Evolutionary conservation across 1,140 invertebrate genomes (phyloP).

Genomic region (Drosophila bipectinata): DNA sequence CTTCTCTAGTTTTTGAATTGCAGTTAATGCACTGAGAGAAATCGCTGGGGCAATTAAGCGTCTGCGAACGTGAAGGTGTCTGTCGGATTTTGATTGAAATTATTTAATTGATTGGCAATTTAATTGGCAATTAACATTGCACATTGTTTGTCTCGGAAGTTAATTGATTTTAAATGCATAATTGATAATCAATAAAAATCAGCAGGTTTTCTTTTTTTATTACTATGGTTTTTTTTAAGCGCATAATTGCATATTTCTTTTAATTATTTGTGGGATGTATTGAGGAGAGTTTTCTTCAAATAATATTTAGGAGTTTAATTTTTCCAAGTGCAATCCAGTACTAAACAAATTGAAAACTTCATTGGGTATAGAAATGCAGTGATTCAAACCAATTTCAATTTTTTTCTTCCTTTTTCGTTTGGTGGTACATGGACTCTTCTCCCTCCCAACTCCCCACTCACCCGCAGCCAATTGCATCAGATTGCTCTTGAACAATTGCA

Average conservation of each 20-base stretch:
- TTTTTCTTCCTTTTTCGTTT: background rate
- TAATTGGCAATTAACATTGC: conserved; percentile 4
- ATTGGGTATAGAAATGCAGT: conserved; percentile 30
- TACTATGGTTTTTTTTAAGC: background rate
- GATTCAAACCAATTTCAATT: conserved; percentile 37
- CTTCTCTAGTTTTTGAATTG: conserved; percentile 2
- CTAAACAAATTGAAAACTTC: conserved; percentile 37
- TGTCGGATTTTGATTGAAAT: background rate
- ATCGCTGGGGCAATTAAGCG: background rate
- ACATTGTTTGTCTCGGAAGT: background rate
- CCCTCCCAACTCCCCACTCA: background rate
- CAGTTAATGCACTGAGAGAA: conserved; percentile 31
- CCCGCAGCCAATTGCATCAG: conserved; percentile 2
- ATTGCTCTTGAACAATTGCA: conserved; percentile 46
- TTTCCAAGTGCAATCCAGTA: background rate
- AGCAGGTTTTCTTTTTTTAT: background rate
- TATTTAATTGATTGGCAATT: conserved; percentile 9
- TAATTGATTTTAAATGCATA: conserved; percentile 1
- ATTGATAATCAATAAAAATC: background rate
- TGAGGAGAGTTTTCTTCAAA: too few species aligned
- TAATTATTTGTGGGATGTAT: too few species aligned
- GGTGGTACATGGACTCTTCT: background rate
- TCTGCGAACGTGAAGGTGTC: background rate
- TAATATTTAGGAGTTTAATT: background rate
- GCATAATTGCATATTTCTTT: background rate